phyloP scores from a whole-genome alignment of 2,888 invertebrate species.

The Acanthosepion lycidas region DNA sequence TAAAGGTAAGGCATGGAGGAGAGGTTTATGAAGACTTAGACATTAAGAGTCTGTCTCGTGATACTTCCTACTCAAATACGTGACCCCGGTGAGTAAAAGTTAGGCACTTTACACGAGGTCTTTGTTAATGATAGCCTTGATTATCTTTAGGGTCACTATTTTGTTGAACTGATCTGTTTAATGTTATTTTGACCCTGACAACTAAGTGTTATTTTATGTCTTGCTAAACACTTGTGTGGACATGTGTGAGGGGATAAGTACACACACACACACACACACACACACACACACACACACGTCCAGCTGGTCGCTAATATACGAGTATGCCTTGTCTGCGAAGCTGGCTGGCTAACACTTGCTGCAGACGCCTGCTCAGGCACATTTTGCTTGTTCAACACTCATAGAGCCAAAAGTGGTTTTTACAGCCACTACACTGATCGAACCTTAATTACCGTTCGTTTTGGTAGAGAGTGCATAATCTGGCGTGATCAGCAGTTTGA shows the following conservation, averaged over 20 bases:
- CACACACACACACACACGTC: no score
- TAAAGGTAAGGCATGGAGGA: neutral
- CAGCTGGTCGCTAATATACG: no score
- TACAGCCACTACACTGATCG: no score
- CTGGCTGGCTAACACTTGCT: no score
- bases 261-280: neutral
- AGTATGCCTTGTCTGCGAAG: no score
- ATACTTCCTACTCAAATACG: neutral
- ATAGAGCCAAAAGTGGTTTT: no score
- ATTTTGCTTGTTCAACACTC: no score
- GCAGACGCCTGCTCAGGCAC: no score
- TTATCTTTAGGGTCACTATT: neutral
- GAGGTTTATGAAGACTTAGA: neutral
- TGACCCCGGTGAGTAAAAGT: neutral
- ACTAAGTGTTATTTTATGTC: neutral
- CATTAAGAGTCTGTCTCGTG: neutral
- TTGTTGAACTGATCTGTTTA: neutral
- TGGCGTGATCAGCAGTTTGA: no score
- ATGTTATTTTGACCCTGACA: neutral
- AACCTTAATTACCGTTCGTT: no score
- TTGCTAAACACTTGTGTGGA: neutral
- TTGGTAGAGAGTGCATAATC: no score
- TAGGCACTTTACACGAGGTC: neutral
- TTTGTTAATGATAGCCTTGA: neutral
- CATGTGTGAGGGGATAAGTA: neutral